phyloP scores from a whole-genome alignment of 2,797 vertebrate species.

The Amazonetta brasiliensis region DNA sequence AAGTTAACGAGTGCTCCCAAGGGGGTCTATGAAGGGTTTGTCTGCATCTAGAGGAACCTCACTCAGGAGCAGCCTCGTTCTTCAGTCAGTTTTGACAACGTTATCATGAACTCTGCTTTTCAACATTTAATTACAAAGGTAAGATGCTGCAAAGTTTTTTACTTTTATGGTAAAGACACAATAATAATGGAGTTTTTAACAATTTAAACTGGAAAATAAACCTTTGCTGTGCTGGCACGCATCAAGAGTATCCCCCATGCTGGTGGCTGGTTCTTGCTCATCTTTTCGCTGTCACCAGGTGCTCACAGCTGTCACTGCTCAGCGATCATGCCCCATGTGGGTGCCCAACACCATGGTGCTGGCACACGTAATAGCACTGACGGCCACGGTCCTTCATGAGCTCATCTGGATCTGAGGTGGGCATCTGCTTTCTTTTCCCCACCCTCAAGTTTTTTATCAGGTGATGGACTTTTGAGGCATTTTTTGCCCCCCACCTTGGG shows the following conservation, averaged over 20 bases:
- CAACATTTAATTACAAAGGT: background rate
- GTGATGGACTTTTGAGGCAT: background rate
- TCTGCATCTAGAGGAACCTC: background rate
- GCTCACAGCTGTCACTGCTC: background rate
- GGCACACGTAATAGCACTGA: background rate
- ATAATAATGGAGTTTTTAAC: background rate
- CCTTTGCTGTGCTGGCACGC: background rate
- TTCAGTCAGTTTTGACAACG: background rate
- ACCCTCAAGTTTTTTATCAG: background rate
- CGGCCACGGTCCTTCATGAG: background rate
- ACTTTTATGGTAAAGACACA: background rate
- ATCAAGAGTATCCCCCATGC: fast-evolving
- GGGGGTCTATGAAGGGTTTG: background rate
- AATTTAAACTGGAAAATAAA: background rate
- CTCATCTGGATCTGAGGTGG: background rate
- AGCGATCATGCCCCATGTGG: fast-evolving
- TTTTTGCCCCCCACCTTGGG: fast-evolving
- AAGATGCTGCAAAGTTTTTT: background rate
- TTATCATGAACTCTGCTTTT: background rate
- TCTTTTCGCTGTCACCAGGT: fast-evolving
- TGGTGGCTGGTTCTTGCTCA: background rate
- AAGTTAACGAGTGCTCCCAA: background rate
- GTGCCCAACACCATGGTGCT: background rate
- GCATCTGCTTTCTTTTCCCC: background rate
- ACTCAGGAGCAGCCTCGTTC: background rate